Evolutionary conservation across 2,888 invertebrate species (phyloP).

Genomic region (Epirrita christyi): DNA sequence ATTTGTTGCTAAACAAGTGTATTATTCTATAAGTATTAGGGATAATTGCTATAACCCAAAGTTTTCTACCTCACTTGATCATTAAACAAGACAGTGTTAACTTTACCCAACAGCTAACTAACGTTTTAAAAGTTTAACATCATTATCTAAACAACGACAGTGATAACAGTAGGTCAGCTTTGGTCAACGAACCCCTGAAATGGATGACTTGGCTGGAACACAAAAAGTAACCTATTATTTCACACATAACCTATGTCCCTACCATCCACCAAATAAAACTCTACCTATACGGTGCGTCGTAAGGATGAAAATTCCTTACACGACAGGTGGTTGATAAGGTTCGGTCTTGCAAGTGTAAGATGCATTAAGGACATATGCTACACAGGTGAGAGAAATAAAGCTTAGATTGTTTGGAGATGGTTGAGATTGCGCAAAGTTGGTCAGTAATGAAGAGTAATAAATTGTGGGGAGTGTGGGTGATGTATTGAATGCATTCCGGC

Average conservation of each 20-base stretch:
- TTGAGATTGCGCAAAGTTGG: slow-evolving; percentile 50
- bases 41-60: background rate
- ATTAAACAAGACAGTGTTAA: background rate
- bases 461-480: slow-evolving; percentile 46
- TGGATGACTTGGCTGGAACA: slow-evolving; percentile 59
- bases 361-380: slow-evolving; percentile 68
- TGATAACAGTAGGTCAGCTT: slow-evolving; percentile 53
- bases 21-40: no score
- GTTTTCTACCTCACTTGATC: background rate
- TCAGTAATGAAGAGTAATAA: slow-evolving; percentile 62
- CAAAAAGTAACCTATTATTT: slow-evolving; percentile 46
- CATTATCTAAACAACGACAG: slow-evolving; percentile 44
- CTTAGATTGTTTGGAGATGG: slow-evolving; percentile 60
- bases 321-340: slow-evolving; percentile 8
- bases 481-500: slow-evolving; percentile 33
- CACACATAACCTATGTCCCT: slow-evolving; percentile 14
- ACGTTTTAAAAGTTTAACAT: slow-evolving; percentile 41
- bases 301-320: slow-evolving; percentile 19
- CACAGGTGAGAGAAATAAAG: slow-evolving; percentile 67
- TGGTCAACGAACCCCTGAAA: slow-evolving; percentile 55
- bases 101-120: slow-evolving; percentile 14
- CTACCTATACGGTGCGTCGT: fast-evolving
- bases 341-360: slow-evolving; percentile 21
- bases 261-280: background rate
- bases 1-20: no score